A percentile compares a stretch with the other conserved stretches of the same genome.
phyloP scores from a whole-genome alignment of 2,113 vertebrate genomes.

The Fregetta grallaria region DNA sequence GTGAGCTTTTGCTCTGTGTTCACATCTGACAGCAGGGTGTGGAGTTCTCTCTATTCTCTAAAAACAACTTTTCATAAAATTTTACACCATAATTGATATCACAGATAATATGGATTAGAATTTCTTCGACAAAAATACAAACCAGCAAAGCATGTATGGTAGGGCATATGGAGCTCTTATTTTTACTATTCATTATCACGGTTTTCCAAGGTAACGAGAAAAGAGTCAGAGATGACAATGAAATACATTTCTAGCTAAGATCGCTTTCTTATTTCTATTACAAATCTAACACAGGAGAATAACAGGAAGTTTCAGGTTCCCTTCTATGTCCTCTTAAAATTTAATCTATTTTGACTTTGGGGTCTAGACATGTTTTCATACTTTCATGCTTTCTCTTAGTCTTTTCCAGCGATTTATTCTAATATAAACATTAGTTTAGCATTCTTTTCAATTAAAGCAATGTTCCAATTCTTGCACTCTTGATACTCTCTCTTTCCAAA shows the following conservation, averaged over 20 bases:
- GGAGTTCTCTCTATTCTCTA: not conserved
- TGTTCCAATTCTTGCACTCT: not conserved
- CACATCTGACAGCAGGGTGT: not conserved
- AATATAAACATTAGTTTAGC: conserved; percentile 34
- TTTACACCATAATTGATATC: not conserved
- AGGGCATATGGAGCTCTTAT: not conserved
- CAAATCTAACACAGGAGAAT: not conserved
- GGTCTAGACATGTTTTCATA: conserved; percentile 6
- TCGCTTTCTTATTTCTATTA: not conserved
- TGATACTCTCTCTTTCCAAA: not conserved
- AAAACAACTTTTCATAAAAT: not conserved
- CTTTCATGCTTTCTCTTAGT: not conserved
- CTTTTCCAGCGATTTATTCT: conserved; percentile 22
- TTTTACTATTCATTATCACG: not conserved
- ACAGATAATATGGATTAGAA: not conserved
- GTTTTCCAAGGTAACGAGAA: not conserved
- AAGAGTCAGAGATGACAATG: not conserved
- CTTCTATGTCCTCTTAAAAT: not conserved
- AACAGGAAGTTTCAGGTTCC: conserved; percentile 11
- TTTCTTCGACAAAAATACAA: not conserved
- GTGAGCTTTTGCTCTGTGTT: not conserved
- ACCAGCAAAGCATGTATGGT: not conserved
- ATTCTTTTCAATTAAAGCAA: not conserved
- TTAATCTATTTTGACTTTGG: not conserved
- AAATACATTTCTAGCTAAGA: not conserved